Percentiles rank a stretch among this genome's conserved stretches.
These are phyloP conservation scores for Wiebesia pumilae DNA, from an alignment of 1,140 invertebrate genomes.

Conservation along the genomic window DNA sequence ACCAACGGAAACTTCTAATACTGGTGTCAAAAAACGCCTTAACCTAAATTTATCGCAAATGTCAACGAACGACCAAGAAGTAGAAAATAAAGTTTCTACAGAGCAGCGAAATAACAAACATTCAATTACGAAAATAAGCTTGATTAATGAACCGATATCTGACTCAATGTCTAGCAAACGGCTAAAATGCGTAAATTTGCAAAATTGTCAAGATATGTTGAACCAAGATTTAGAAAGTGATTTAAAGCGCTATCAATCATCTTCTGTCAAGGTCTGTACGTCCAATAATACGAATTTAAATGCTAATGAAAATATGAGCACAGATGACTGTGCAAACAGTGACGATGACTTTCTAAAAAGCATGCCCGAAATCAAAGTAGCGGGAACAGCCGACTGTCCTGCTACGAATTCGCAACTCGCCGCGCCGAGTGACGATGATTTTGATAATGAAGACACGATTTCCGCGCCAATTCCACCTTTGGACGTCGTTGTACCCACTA, in stretches of 20 bases:
- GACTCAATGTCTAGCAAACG: background rate
- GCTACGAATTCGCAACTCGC: slow-evolving; percentile 53
- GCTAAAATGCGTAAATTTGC: background rate
- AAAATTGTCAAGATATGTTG: background rate
- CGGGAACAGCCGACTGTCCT: slow-evolving; percentile 58
- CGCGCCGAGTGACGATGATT: slow-evolving; percentile 29
- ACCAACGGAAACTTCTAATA: background rate
- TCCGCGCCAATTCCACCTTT: background rate
- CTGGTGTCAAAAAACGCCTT: slow-evolving; percentile 26
- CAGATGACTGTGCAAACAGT: background rate
- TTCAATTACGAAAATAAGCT: background rate
- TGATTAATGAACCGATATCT: background rate
- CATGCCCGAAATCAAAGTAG: slow-evolving; percentile 61
- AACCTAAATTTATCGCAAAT: slow-evolving; percentile 25
- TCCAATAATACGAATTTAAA: background rate
- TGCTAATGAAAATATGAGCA: background rate
- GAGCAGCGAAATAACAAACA: background rate
- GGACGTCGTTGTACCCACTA: background rate
- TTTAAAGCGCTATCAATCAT: background rate
- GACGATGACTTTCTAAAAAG: slow-evolving; percentile 59
- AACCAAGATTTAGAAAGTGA: background rate
- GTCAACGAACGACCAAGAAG: slow-evolving; percentile 5
- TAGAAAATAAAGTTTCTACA: background rate
- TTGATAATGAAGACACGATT: background rate
- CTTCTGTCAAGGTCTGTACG: background rate